Evolutionary conservation across 92 coral and sea anemone species (phyloP).

Genomic region (Ricordea florida): DNA sequence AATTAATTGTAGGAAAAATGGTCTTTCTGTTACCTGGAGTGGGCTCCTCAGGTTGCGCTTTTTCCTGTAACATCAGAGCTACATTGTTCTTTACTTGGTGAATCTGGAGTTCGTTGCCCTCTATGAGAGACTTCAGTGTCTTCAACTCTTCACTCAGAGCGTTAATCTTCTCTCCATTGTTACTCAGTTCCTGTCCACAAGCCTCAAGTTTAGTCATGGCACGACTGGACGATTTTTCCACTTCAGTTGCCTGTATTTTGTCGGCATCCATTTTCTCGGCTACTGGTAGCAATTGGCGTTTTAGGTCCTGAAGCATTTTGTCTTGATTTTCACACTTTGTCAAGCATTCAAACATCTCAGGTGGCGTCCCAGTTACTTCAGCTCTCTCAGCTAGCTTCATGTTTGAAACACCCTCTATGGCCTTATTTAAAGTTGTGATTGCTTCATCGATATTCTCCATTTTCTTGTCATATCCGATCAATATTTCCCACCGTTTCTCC

Average conservation of each 20-base stretch:
- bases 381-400: background rate
- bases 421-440: background rate
- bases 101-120: slow-evolving; percentile 55
- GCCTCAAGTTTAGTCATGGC: background rate
- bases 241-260: background rate
- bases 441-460: background rate
- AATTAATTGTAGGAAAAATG: too few species aligned
- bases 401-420: background rate
- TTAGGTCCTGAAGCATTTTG: background rate
- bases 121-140: slow-evolving; percentile 4
- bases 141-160: slow-evolving; percentile 7
- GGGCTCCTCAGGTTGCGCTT: background rate
- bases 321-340: background rate
- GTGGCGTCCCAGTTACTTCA: background rate
- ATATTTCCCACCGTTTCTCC: background rate
- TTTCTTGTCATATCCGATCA: background rate
- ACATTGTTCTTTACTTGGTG: slow-evolving; percentile 61
- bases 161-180: background rate
- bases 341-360: background rate
- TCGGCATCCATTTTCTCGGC: background rate
- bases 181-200: slow-evolving; percentile 5
- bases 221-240: background rate
- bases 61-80: slow-evolving; percentile 46
- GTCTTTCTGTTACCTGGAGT: background rate
- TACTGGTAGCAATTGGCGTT: background rate